Percentiles rank a stretch among this genome's conserved stretches.
Conservation (phyloP, 92 coral and sea anemone genomes). For the Blastomussa wellsi region DNA sequence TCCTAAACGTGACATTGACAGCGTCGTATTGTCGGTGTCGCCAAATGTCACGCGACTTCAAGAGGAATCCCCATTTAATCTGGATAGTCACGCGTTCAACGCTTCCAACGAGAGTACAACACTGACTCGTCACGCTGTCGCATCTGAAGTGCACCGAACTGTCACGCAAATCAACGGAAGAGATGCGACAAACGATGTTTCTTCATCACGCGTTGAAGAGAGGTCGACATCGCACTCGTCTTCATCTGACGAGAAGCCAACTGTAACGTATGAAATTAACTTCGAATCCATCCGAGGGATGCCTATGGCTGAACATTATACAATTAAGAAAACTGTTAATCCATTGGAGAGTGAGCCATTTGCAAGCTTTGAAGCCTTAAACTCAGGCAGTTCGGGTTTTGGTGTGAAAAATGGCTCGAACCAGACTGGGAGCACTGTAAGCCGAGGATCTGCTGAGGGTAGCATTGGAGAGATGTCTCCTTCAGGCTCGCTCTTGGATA, state of each 20-base stretch:
- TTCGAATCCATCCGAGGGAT: slow-evolving; percentile 22
- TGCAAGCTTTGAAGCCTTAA: background rate
- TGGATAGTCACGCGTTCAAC: slow-evolving; percentile 19
- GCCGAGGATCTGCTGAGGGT: background rate
- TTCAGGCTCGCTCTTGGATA: slow-evolving; percentile 41
- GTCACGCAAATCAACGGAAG: slow-evolving; percentile 36
- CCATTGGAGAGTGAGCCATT: slow-evolving; percentile 8
- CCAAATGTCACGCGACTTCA: slow-evolving; percentile 21
- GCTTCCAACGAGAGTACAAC: slow-evolving; percentile 42
- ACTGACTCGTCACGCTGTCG: slow-evolving; percentile 11
- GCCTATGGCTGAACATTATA: slow-evolving; percentile 22
- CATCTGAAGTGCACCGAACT: slow-evolving; percentile 35
- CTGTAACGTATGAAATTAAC: slow-evolving; percentile 34
- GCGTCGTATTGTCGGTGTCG: slow-evolving; percentile 30
- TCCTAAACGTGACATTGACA: slow-evolving; percentile 24
- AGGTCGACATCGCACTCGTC: slow-evolving; percentile 15
- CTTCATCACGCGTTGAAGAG: slow-evolving; percentile 33
- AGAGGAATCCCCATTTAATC: slow-evolving; percentile 10
- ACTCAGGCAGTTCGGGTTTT: background rate
- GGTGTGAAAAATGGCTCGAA: background rate
- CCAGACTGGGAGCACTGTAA: background rate
- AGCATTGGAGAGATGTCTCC: slow-evolving; percentile 32
- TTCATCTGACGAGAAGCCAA: slow-evolving; percentile 11
- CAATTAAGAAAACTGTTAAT: slow-evolving; percentile 22
- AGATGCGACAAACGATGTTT: slow-evolving; percentile 3